These are phyloP conservation scores for Pluvialis apricaria DNA, from an alignment of 2,113 vertebrate genomes.

Conservation along the genomic window DNA sequence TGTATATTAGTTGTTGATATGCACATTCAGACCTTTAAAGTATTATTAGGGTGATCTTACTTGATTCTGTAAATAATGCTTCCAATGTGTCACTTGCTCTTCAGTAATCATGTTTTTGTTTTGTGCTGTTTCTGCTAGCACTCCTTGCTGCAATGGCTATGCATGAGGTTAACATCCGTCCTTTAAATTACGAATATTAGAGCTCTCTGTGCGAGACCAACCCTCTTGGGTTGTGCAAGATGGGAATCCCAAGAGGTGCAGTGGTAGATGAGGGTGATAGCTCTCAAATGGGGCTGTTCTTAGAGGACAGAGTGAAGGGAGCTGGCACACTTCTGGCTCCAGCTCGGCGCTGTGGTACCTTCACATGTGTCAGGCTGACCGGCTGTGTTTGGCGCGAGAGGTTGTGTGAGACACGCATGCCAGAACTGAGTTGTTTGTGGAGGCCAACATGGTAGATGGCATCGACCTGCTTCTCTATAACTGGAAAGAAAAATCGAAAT, in stretches of 20 bases:
- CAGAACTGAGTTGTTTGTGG: background rate
- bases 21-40: background rate
- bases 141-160: background rate
- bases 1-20: background rate
- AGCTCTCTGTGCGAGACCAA: background rate
- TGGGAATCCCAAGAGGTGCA: accelerated
- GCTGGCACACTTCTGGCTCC: background rate
- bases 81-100: background rate
- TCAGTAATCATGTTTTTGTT: background rate
- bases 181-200: background rate
- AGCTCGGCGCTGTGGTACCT: background rate
- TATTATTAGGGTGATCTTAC: background rate
- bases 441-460: background rate
- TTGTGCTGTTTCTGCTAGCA: background rate
- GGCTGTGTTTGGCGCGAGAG: background rate
- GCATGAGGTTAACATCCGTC: background rate
- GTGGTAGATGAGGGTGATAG: background rate
- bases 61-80: background rate
- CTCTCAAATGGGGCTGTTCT: background rate
- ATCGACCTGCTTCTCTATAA: background rate
- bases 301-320: background rate
- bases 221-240: background rate
- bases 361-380: background rate
- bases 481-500: background rate
- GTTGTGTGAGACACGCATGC: background rate